These are phyloP conservation scores for Acipenser transmontanus DNA, from an alignment of 2,797 vertebrate genomes.

Conservation along the genomic window DNA sequence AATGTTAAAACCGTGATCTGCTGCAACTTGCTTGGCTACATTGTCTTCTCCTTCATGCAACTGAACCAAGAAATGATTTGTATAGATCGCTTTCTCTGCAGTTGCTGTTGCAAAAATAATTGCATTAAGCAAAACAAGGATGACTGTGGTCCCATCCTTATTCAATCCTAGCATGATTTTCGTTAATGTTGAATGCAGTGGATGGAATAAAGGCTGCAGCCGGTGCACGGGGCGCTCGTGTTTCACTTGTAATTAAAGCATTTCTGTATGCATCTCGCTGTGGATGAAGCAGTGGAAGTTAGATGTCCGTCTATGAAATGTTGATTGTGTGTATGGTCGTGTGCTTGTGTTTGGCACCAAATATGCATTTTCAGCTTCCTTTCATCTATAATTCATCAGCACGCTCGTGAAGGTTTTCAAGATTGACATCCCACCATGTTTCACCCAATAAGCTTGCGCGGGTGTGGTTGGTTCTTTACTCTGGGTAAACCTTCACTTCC, in stretches of 20 bases:
- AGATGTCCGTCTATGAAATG: slow-evolving; percentile 33
- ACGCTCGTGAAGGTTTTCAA: slow-evolving; percentile 62
- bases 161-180: slow-evolving; percentile 71
- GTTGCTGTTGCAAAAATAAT: slow-evolving; percentile 52
- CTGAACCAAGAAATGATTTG: slow-evolving; percentile 89
- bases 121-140: slow-evolving; percentile 57
- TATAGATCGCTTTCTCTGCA: slow-evolving; percentile 62
- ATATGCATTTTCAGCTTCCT: slow-evolving; percentile 77
- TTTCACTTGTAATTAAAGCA: slow-evolving; percentile 40
- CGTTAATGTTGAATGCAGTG: slow-evolving; percentile 39
- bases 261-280: slow-evolving; percentile 53
- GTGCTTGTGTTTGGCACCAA: slow-evolving; percentile 49
- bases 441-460: slow-evolving; percentile 62
- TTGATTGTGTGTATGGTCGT: slow-evolving; percentile 19
- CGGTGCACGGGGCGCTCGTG: slow-evolving; percentile 33
- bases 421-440: slow-evolving; percentile 56
- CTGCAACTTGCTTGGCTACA: slow-evolving; percentile 80
- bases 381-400: slow-evolving; percentile 67
- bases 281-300: slow-evolving; percentile 42
- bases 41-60: slow-evolving; percentile 66
- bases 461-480: slow-evolving; percentile 43
- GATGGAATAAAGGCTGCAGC: slow-evolving; percentile 36
- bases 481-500: slow-evolving; percentile 24
- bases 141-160: slow-evolving; percentile 61
- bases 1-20: slow-evolving; percentile 83